Base-by-base conservation (phyloP, 2,888 invertebrate genomes). In the Troilus luridus region DNA sequence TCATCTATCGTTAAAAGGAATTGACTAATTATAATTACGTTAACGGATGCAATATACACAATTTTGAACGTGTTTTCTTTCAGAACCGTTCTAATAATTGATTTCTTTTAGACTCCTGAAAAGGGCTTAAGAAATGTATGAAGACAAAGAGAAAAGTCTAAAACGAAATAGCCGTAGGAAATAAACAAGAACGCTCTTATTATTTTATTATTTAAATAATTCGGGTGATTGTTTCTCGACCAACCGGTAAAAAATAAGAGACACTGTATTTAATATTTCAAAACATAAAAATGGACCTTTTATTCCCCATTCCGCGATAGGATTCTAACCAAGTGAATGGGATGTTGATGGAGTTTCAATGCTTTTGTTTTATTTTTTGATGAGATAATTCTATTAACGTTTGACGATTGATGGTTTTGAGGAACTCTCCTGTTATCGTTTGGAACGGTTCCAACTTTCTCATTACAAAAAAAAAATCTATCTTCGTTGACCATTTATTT, bases 381-480 rank as follows among this genome's bases (percentile, higher is more conserved):
- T 21, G 54, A n/a, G 85, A 85, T 85, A 56, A 85, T 85, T 85
- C 56, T 58, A n/a, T 85, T 85, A 85, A 56, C 56, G 85, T 58
- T 85, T 6, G n/a, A 54, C 56, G 56, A 85, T 85, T 56, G 56
- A 85, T 85, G 85, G 85, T 56, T 11, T 21, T 1, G 0, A 21
- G 56, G 54, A 67, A 17, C 7, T 17, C 14, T 41, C 27, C 12
- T 9, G 72, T 77, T 85, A 85, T 85, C 56, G 56, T 41, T n/a
- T 85, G 85, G 85, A 85, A 85, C 12, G 56, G 12, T 21, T 85
- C 85, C 85, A 85, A 85, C 85, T 56, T 85, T 85, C 56, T 85
- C 85, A 85, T 85, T 56, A 85, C 21, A 56, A 85, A 21, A 81
- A 81, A 85, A 85, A 85, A 56, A 85, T 85, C 85, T 11, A 85